Evolutionary conservation across 1,140 invertebrate species (phyloP), one percentile per base, ranked within the genome.

Genomic region (Eriosoma lanigerum): DNA sequence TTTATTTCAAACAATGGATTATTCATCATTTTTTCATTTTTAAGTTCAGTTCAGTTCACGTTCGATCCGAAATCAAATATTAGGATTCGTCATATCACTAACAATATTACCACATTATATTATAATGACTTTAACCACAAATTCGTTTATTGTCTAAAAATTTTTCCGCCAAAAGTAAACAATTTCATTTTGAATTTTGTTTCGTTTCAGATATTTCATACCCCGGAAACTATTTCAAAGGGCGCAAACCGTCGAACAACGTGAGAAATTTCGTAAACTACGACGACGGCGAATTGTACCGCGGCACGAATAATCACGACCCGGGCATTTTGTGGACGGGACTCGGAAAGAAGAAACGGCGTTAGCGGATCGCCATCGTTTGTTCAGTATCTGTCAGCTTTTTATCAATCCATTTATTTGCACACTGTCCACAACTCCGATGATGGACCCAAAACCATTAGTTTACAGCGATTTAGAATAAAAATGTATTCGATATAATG

Each of bases 231-330:
- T 73, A 73, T 75, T 73, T 73, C 17, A 62, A 54, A 73, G 81
- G 81, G 15, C 48, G 58, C 32, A 81, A 81, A 60, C 81, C 81
- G 13, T 81, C 81, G 0, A 54, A 81, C 60, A 81, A 81, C 29
- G 70, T 81, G 8, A 58, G 54, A n/a, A 73, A 81, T 62, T 81
- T 73, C 26, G 70, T 81, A 8, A 46, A 48, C 32, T 50, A 56
- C 4, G 68, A 72, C 6, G 68, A 81, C 24, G 21, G 68, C 1
- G 68, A 73, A 64, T 48, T 48, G 48, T 75, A 73, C 8, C 68
- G 58, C 13, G 81, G 81, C 10, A 62, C 81, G 6, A 81, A 81
- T 50, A 72, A 54, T 29, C 81, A 81, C 38, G 81, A 81, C 13
- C 81, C 81, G 8, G 68, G 52, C 24, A 58, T 81, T 21, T 62